Conservation (phyloP, 1,140 invertebrate species). For the Cyclina sinensis region DNA sequence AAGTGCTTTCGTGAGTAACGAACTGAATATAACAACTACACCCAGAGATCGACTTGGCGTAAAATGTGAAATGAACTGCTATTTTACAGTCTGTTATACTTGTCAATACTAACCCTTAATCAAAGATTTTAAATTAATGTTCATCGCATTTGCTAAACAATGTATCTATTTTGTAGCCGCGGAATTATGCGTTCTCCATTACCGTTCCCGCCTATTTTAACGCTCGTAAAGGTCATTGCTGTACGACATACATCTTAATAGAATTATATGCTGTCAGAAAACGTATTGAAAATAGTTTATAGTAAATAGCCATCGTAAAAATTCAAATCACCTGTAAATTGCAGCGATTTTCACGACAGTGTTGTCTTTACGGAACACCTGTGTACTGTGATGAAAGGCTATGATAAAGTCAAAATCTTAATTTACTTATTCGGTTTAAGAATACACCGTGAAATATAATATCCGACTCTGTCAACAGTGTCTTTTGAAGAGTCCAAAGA, state of each 20-base stretch:
- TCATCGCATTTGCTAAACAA: constrained; percentile 52
- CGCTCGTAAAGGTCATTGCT: constrained; percentile 18
- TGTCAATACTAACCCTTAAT: constrained; percentile 64
- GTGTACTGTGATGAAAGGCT: constrained; percentile 48
- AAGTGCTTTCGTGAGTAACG: not conserved
- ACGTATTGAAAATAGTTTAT: constrained; percentile 60
- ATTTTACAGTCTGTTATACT: constrained; percentile 56
- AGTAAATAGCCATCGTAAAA: constrained; percentile 61
- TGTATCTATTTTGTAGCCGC: constrained; percentile 61
- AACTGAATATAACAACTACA: not conserved
- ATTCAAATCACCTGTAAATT: constrained; percentile 69
- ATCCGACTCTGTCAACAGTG: constrained; percentile 39
- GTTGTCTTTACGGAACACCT: constrained; percentile 59
- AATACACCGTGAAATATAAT: constrained; percentile 39
- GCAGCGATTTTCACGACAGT: constrained; percentile 55
- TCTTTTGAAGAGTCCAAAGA: constrained; percentile 42
- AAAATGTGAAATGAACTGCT: constrained; percentile 50
- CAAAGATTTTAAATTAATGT: constrained; percentile 58
- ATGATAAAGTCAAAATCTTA: constrained; percentile 59
- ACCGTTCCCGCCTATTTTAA: constrained; percentile 45
- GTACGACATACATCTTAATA: constrained; percentile 53
- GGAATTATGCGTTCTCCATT: constrained; percentile 62
- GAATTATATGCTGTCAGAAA: constrained; percentile 67
- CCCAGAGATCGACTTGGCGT: not conserved
- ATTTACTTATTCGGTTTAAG: constrained; percentile 44